Percentiles rank a stretch among this genome's conserved stretches.
phyloP scores from a whole-genome alignment of 2,888 invertebrate genomes.

The Leptinotarsa peninsularis region DNA sequence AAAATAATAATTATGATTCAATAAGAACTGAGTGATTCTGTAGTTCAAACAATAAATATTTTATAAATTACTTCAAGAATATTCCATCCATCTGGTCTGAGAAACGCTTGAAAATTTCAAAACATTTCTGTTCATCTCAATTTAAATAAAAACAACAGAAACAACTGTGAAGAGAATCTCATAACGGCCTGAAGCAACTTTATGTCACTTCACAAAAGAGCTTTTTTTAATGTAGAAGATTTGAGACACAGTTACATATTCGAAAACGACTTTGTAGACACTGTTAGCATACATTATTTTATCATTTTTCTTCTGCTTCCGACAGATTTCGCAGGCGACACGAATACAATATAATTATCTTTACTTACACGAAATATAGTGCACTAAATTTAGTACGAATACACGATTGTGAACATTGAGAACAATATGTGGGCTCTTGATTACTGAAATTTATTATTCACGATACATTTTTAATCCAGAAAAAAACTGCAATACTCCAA shows the following conservation, averaged over 20 bases:
- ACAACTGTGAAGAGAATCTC: not conserved
- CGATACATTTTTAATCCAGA: too few species aligned
- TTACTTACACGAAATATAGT: not conserved
- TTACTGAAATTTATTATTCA: too few species aligned
- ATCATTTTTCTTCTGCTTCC: not conserved
- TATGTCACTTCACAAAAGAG: not conserved
- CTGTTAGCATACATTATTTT: not conserved
- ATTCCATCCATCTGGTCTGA: not conserved
- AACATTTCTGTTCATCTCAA: not conserved
- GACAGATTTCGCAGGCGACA: not conserved
- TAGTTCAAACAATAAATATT: not conserved
- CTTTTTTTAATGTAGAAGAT: not conserved
- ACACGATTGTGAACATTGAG: not conserved
- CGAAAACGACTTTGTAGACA: not conserved
- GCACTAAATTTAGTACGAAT: not conserved
- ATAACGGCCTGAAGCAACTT: not conserved
- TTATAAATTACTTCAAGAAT: not conserved
- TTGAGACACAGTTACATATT: not conserved
- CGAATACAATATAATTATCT: not conserved
- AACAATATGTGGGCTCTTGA: not conserved
- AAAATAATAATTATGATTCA: too few species aligned
- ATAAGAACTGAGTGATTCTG: too few species aligned
- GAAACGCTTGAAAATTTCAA: not conserved
- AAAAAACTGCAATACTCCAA: too few species aligned
- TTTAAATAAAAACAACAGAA: not conserved